Conservation (phyloP, 2,888 invertebrate species). For the Himalopsyche tibetana region DNA sequence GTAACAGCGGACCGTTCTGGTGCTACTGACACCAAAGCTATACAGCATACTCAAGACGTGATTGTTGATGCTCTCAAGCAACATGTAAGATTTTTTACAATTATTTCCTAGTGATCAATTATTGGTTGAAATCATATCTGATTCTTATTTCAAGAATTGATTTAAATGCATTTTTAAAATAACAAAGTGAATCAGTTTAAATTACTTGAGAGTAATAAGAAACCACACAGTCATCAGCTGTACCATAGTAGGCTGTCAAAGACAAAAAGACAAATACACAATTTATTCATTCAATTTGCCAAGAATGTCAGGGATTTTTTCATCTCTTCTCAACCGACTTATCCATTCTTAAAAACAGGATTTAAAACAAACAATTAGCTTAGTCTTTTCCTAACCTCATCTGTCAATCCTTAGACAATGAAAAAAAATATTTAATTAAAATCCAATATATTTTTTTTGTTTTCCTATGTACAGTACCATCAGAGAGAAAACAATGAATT, state of each 20-base stretch:
- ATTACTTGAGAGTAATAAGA: too few relatives aligned
- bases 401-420: not conserved
- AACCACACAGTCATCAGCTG: not conserved
- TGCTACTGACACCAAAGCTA: conserved; percentile 86
- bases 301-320: too few relatives aligned
- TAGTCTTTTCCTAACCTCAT: not conserved
- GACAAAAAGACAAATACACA: too few relatives aligned
- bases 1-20: conserved; percentile 88
- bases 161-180: too few relatives aligned
- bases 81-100: conserved; percentile 75
- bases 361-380: too few relatives aligned
- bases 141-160: too few relatives aligned
- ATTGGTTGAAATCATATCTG: too few relatives aligned
- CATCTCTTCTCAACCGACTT: too few relatives aligned
- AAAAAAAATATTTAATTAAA: not conserved
- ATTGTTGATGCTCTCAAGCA: conserved; percentile 92
- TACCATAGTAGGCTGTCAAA: not conserved
- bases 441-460: too few relatives aligned
- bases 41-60: conserved; percentile 87
- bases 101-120: not conserved
- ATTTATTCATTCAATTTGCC: too few relatives aligned
- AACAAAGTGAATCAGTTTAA: too few relatives aligned
- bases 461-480: not conserved
- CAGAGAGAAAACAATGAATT: not conserved
- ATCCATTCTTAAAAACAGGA: not conserved